A percentile compares a stretch with the other conserved stretches of the same genome.
Conservation (phyloP, 1,140 invertebrate species). For the Bacillus rossius region DNA sequence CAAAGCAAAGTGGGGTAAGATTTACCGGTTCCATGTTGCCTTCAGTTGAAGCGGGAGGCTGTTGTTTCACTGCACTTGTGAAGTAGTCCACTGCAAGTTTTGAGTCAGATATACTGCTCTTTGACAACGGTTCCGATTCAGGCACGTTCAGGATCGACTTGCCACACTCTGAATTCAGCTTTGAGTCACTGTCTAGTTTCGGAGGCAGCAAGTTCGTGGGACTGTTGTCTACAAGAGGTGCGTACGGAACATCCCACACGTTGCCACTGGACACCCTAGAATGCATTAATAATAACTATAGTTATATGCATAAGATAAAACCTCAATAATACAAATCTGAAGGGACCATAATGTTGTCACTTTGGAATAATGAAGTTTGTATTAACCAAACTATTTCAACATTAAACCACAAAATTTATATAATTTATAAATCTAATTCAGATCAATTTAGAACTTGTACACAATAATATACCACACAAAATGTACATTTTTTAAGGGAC, state of each 20-base stretch:
- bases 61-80: constrained; percentile 23
- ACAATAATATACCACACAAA: too few relatives aligned
- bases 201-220: constrained; percentile 46
- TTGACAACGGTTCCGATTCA: constrained; percentile 47
- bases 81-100: constrained; percentile 69
- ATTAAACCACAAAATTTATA: too few relatives aligned
- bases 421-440: too few relatives aligned
- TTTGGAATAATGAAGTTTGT: too few relatives aligned
- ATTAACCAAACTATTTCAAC: too few relatives aligned
- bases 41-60: constrained; percentile 7
- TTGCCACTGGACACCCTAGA: constrained; percentile 35
- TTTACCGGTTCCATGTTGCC: constrained; percentile 13
- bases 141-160: constrained; percentile 54
- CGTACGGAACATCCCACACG: constrained; percentile 68
- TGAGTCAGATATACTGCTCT: constrained; percentile 72
- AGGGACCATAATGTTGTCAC: too few relatives aligned
- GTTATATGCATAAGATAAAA: too few relatives aligned
- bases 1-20: too few relatives aligned
- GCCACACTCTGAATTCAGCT: constrained; percentile 57
- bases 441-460: too few relatives aligned
- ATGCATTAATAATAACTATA: too few relatives aligned
- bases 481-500: too few relatives aligned
- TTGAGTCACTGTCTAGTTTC: constrained; percentile 74
- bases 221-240: constrained; percentile 63
- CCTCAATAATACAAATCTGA: too few relatives aligned